These are phyloP conservation scores for Subacronicta megacephala DNA, from an alignment of 2,888 invertebrate genomes.

Conservation along the genomic window DNA sequence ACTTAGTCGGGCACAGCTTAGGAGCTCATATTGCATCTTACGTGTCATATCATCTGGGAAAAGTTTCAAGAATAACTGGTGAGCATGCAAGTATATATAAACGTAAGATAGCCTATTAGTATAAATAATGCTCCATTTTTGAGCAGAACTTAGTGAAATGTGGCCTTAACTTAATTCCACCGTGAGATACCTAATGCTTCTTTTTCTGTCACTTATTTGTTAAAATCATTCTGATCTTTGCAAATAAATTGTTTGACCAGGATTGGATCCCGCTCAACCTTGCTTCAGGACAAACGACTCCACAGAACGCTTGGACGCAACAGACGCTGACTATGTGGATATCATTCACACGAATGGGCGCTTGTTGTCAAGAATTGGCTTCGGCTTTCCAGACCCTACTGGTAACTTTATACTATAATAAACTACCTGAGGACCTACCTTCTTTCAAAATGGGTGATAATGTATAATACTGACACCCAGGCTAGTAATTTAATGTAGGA, in stretches of 20 bases:
- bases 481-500: no score
- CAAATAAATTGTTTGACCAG: conserved; percentile 70
- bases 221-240: neutral
- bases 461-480: no score
- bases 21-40: conserved; percentile 91
- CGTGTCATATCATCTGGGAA: conserved; percentile 84
- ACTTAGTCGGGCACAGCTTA: conserved; percentile 91
- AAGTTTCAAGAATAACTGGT: conserved; percentile 87
- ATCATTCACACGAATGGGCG: conserved; percentile 91
- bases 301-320: conserved; percentile 85
- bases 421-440: no score
- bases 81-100: no score
- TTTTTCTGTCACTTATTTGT: neutral
- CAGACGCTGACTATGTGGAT: conserved; percentile 90
- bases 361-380: conserved; percentile 85
- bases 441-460: no score
- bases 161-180: no score
- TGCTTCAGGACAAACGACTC: conserved; percentile 86
- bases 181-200: no score
- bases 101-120: no score
- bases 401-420: conserved; percentile 76
- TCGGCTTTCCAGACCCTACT: conserved; percentile 89
- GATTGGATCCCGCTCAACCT: conserved; percentile 91
- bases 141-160: no score
- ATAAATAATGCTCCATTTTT: no score